These are phyloP conservation scores for Diplodus puntazzo DNA, from an alignment of 2,797 vertebrate genomes.

Conservation along the genomic window DNA sequence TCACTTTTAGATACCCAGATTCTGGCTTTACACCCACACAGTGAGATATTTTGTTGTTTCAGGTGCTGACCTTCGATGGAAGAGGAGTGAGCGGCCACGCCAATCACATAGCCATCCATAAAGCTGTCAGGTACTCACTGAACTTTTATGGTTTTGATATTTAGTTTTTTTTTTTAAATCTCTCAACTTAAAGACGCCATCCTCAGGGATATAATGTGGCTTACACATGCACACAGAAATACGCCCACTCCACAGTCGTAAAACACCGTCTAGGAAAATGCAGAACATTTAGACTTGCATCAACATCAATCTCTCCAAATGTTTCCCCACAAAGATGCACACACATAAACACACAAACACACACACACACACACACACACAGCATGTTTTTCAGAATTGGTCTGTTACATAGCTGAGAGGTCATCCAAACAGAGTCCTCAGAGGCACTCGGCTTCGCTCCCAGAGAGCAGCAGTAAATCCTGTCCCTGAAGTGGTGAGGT, in stretches of 20 bases:
- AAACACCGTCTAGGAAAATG: constrained; percentile 67
- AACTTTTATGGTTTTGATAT: background rate
- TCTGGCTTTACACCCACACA: constrained; percentile 52
- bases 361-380: constrained; percentile 38
- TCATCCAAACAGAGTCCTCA: constrained; percentile 78
- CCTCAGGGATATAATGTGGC: constrained; percentile 31
- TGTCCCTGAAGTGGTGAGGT: constrained; percentile 69
- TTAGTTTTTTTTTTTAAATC: constrained; percentile 10
- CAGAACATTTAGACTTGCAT: constrained; percentile 58
- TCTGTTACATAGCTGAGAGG: constrained; percentile 78
- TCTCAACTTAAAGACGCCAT: constrained; percentile 29
- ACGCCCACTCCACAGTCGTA: constrained; percentile 48
- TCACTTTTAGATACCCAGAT: constrained; percentile 47
- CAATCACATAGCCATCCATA: constrained; percentile 91
- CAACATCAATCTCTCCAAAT: constrained; percentile 59
- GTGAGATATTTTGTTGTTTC: constrained; percentile 73
- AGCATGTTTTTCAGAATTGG: constrained; percentile 71
- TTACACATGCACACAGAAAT: constrained; percentile 38
- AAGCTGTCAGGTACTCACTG: constrained; percentile 83
- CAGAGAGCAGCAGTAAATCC: constrained; percentile 75
- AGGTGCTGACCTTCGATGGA: constrained; percentile 97
- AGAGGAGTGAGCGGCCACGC: constrained; percentile 93
- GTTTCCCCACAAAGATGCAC: constrained; percentile 55
- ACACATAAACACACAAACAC: constrained; percentile 22
- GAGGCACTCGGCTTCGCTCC: constrained; percentile 71